Conservation (phyloP, 2,888 invertebrate genomes). For the Aphidius colemani region DNA sequence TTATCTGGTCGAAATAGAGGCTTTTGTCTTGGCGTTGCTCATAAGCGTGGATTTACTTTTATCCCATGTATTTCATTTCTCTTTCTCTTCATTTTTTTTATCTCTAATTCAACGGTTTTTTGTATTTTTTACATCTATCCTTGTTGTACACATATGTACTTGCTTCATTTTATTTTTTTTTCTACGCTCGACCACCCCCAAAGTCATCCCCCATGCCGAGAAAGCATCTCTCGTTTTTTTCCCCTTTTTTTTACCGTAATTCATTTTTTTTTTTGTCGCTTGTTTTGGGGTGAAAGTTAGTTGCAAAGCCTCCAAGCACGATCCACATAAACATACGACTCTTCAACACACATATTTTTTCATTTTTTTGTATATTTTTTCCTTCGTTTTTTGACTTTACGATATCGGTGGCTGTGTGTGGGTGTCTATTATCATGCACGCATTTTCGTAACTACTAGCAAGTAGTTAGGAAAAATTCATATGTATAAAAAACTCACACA, state of each 20-base stretch:
- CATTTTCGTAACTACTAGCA: too few species aligned
- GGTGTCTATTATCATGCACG: constrained; percentile 41
- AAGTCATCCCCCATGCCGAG: constrained; percentile 49
- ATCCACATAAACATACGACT: constrained; percentile 38
- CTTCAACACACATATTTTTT: constrained; percentile 28
- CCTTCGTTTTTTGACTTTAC: constrained; percentile 51
- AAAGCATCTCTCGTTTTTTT: constrained; percentile 12
- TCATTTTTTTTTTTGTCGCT: constrained; percentile 21
- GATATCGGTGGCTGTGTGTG: constrained; percentile 38
- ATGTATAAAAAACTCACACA: constrained; percentile 14
- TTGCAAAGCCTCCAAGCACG: constrained; percentile 34
- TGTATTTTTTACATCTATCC: constrained; percentile 25
- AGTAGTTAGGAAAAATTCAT: too few species aligned
- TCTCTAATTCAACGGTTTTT: constrained; percentile 30
- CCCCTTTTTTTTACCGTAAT: constrained; percentile 17
- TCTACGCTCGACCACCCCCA: constrained; percentile 53
- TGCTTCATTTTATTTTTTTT: constrained; percentile 25
- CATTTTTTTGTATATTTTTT: constrained; percentile 13
- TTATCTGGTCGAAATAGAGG: constrained; percentile 48
- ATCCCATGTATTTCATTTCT: constrained; percentile 41
- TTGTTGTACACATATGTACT: constrained; percentile 34
- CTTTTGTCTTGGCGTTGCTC: constrained; percentile 57
- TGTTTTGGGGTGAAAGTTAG: constrained; percentile 49
- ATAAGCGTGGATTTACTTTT: constrained; percentile 57
- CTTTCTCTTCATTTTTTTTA: constrained; percentile 24